Conservation (phyloP, 2,888 invertebrate species). For the Dynastes hyllus region DNA sequence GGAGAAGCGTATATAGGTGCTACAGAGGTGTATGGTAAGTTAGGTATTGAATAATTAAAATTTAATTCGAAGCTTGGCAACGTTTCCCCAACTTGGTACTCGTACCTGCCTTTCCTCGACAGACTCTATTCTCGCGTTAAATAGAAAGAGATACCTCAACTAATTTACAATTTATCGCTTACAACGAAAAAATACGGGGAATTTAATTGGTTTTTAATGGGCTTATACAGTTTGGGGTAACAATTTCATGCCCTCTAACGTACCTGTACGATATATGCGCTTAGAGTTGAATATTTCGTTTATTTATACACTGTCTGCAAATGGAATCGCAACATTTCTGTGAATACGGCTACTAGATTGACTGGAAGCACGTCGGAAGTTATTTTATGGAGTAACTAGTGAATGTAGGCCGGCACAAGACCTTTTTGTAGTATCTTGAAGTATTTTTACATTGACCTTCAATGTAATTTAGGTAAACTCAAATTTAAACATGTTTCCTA, state of each 20-base stretch:
- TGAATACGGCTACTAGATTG: too few relatives aligned
- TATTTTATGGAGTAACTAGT: too few relatives aligned
- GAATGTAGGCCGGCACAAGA: too few relatives aligned
- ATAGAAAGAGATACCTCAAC: constrained; percentile 48
- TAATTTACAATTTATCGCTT: constrained; percentile 50
- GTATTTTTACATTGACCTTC: too few relatives aligned
- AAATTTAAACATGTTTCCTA: too few relatives aligned
- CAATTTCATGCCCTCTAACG: constrained; percentile 35
- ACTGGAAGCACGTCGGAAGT: too few relatives aligned
- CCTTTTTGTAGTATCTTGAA: too few relatives aligned
- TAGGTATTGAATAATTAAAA: constrained; percentile 43
- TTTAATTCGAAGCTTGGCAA: constrained; percentile 38
- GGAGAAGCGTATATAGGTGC: too few relatives aligned
- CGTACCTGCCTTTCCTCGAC: neutral
- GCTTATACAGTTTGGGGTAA: constrained; percentile 49
- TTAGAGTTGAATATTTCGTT: constrained; percentile 8
- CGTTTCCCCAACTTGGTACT: neutral
- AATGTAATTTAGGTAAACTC: too few relatives aligned
- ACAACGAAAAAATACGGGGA: constrained; percentile 47
- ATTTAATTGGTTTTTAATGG: constrained; percentile 51
- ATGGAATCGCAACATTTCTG: neutral
- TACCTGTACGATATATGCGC: neutral
- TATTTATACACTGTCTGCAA: neutral
- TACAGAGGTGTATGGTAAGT: neutral
- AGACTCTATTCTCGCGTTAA: constrained; percentile 28